phyloP scores from a whole-genome alignment of 1,140 invertebrate species.

The Glossosoma conforme region DNA sequence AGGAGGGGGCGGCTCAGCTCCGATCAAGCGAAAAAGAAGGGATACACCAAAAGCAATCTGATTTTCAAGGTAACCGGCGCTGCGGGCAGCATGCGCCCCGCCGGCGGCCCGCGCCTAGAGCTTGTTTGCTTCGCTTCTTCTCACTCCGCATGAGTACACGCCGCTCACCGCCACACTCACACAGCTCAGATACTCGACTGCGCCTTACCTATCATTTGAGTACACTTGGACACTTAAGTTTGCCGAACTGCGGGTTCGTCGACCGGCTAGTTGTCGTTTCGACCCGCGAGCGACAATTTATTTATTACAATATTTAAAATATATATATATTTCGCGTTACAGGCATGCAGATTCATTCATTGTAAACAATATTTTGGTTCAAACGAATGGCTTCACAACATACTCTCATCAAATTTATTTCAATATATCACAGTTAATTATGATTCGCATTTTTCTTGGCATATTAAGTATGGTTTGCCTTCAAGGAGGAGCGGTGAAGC shows the following conservation, averaged over 20 bases:
- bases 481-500: conserved; percentile 28
- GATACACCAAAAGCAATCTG: conserved; percentile 91
- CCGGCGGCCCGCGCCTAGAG: conserved; percentile 47
- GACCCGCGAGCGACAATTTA: conserved; percentile 8
- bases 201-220: no score
- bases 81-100: conserved; percentile 47
- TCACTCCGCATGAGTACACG: conserved; percentile 31
- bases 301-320: not conserved
- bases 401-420: conserved; percentile 29
- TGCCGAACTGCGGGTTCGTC: no score
- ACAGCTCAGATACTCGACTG: no score
- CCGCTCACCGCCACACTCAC: conserved; percentile 1
- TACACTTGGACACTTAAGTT: no score
- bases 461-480: conserved; percentile 28
- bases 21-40: conserved; percentile 83
- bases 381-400: conserved; percentile 28
- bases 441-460: conserved; percentile 31
- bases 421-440: conserved; percentile 29
- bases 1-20: conserved; percentile 86
- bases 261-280: no score
- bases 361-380: conserved; percentile 20
- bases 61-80: conserved; percentile 87
- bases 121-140: conserved; percentile 36
- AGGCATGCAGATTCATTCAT: conserved; percentile 28
- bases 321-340: conserved; percentile 16